Percentiles rank a stretch among this genome's conserved stretches.
phyloP scores from a whole-genome alignment of 1,140 invertebrate genomes.

The Ostrea denselamellosa region DNA sequence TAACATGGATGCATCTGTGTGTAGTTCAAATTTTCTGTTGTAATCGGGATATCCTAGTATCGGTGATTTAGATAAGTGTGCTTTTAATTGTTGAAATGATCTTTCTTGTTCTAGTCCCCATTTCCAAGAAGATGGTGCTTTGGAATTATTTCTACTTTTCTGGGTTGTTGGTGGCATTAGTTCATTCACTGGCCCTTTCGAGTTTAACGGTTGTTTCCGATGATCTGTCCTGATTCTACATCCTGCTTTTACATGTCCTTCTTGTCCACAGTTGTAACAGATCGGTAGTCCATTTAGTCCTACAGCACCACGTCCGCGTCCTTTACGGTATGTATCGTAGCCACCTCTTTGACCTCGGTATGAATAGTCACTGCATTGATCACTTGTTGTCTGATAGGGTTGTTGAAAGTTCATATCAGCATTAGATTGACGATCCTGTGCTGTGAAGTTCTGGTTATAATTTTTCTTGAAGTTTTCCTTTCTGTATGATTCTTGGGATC shows the following conservation, averaged over 20 bases:
- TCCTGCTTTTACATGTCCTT: slow-evolving; percentile 25
- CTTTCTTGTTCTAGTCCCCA: no score
- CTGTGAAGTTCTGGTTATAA: neutral
- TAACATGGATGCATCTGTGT: no score
- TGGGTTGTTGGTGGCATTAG: no score
- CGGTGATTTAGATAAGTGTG: no score
- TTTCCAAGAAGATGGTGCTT: no score
- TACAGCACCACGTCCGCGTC: neutral
- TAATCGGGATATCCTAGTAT: no score
- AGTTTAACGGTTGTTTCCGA: slow-evolving; percentile 13
- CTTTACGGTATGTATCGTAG: neutral
- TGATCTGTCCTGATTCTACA: neutral
- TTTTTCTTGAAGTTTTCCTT: neutral
- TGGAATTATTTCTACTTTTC: no score
- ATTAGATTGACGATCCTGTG: neutral
- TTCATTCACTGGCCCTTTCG: neutral
- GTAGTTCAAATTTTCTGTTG: no score
- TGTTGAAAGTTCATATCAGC: neutral
- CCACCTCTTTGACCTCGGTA: neutral
- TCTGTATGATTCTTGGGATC: neutral
- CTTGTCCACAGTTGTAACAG: slow-evolving; percentile 38
- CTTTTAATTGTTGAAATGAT: no score
- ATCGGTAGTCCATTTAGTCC: neutral
- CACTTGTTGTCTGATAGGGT: neutral
- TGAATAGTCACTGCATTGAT: neutral